Evolutionary conservation across 2,888 invertebrate species (phyloP).

Genomic region (Pristionchus arcanus): DNA sequence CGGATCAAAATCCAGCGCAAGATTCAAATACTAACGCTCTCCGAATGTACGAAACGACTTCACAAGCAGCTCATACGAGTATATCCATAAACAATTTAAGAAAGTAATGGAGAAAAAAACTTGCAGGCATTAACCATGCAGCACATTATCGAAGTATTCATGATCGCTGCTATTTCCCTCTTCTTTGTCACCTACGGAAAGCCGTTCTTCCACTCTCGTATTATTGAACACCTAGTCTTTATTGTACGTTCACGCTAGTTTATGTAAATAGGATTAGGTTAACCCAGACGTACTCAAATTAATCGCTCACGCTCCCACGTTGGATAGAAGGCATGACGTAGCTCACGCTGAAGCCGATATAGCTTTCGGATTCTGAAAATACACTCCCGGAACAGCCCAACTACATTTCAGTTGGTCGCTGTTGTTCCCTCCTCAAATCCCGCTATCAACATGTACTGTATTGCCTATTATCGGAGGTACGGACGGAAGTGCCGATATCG

Average conservation of each 20-base stretch:
- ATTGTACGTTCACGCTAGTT: background rate
- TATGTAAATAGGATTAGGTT: background rate
- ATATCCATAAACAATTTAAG: background rate
- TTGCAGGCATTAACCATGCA: slow-evolving; percentile 34
- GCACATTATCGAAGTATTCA: background rate
- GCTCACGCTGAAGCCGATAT: too few relatives aligned
- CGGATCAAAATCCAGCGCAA: background rate
- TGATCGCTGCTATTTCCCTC: background rate
- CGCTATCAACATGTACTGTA: slow-evolving; percentile 19
- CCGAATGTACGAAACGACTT: background rate
- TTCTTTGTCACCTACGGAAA: slow-evolving; percentile 11
- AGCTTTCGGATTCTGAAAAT: background rate
- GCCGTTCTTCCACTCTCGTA: background rate
- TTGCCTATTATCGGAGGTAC: slow-evolving; percentile 12
- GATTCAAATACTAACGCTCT: background rate
- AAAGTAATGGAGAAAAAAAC: background rate
- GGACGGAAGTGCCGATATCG: background rate
- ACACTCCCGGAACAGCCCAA: background rate
- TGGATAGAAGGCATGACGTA: too few relatives aligned
- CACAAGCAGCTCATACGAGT: background rate
- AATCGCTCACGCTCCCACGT: too few relatives aligned
- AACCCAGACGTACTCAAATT: background rate
- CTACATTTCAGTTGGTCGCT: background rate
- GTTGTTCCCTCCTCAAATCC: slow-evolving; percentile 8
- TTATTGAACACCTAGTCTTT: slow-evolving; percentile 13